Percentiles rank a stretch among this genome's conserved stretches.
These are phyloP conservation scores for Philonicus albiceps DNA, from an alignment of 2,888 invertebrate genomes.

Conservation along the genomic window DNA sequence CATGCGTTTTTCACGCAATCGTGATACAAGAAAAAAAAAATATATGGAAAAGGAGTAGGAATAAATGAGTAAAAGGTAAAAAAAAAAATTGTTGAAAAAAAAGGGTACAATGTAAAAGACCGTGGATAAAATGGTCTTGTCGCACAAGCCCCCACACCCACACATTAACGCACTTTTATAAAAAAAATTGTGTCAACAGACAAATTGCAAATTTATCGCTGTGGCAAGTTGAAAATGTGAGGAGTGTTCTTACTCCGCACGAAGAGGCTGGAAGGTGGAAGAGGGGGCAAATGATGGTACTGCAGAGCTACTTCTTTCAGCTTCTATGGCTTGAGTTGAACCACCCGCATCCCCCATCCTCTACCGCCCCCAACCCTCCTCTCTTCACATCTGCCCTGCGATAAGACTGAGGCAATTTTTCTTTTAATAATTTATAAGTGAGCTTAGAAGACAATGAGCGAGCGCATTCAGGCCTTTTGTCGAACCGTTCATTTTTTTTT, in stretches of 20 bases:
- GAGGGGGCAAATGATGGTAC: neutral
- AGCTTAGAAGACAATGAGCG: neutral
- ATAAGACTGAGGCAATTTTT: neutral
- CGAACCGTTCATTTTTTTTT: neutral
- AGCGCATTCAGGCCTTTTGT: neutral
- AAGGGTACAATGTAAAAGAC: neutral
- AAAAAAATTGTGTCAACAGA: neutral
- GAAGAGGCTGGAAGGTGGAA: neutral
- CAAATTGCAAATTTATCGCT: neutral
- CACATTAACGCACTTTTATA: neutral
- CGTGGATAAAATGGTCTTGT: neutral
- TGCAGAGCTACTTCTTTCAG: neutral
- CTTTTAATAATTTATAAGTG: neutral
- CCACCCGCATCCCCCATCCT: neutral
- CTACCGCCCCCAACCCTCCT: neutral
- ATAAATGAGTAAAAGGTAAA: neutral
- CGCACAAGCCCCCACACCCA: neutral
- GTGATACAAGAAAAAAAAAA: neutral
- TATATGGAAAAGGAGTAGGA: neutral
- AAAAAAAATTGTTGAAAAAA: neutral
- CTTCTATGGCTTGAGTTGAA: neutral
- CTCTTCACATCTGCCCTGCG: neutral
- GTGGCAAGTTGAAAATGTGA: neutral
- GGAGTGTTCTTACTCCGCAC: neutral
- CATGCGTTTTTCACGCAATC: neutral